Percentiles rank a stretch among this genome's conserved stretches.
These are phyloP conservation scores for Cisticola juncidis DNA, from an alignment of 2,113 vertebrate species.

Conservation along the genomic window DNA sequence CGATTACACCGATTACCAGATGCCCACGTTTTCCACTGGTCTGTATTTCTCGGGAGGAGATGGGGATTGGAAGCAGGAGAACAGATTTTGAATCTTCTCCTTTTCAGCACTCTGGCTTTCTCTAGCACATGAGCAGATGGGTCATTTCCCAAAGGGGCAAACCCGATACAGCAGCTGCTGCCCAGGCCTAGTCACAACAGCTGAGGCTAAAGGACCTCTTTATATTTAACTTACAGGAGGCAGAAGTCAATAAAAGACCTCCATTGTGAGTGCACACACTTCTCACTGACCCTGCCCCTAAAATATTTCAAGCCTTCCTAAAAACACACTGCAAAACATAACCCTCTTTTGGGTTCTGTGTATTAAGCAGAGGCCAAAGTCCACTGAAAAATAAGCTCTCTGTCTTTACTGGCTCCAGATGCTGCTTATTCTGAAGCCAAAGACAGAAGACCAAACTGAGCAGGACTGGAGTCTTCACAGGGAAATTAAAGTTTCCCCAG, in stretches of 20 bases:
- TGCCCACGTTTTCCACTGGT: not conserved
- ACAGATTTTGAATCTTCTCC: conserved; percentile 5
- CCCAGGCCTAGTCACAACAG: conserved; percentile 37
- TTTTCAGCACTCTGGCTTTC: conserved; percentile 6
- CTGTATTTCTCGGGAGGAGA: not conserved
- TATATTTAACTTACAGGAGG: conserved; percentile 43
- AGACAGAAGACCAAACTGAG: conserved; percentile 3
- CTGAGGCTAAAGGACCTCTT: conserved; percentile 60
- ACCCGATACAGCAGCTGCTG: conserved; percentile 66
- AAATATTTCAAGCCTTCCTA: conserved; percentile 51
- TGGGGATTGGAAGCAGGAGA: not conserved
- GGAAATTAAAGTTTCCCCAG: conserved; percentile 32
- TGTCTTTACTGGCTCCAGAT: conserved; percentile 36
- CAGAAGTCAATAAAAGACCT: conserved; percentile 61
- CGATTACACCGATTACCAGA: not conserved
- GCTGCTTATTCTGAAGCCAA: conserved; percentile 6
- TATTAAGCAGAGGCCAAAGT: conserved; percentile 19
- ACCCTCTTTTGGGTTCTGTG: conserved; percentile 12
- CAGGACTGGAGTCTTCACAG: conserved; percentile 1
- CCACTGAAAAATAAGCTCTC: conserved; percentile 48
- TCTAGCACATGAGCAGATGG: conserved; percentile 66
- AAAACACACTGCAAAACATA: conserved; percentile 44
- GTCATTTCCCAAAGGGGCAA: conserved; percentile 50
- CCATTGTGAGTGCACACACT: conserved; percentile 41
- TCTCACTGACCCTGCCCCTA: not conserved